A percentile compares a stretch with the other conserved stretches of the same genome.
Conservation (phyloP, 2,113 vertebrate genomes). For the Elgaria multicarinata region DNA sequence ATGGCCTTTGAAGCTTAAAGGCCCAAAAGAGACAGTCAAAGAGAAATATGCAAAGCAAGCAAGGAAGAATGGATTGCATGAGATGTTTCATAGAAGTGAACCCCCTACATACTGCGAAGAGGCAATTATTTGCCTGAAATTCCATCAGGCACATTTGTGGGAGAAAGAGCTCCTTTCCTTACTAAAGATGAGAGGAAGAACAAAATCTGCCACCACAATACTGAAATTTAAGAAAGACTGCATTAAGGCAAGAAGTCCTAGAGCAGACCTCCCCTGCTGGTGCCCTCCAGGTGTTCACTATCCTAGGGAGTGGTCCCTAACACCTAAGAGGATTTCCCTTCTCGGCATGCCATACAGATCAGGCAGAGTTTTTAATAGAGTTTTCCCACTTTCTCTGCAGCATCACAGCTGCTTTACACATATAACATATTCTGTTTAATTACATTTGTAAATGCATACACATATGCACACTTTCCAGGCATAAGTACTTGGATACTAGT, state of each 20-base stretch:
- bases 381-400: not conserved
- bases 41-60: not conserved
- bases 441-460: not conserved
- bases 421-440: too few species aligned
- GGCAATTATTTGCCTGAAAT: not conserved
- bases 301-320: not conserved
- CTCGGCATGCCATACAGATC: not conserved
- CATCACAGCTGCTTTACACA: not conserved
- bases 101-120: not conserved
- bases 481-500: not conserved
- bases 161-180: too few species aligned
- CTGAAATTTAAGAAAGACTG: not conserved
- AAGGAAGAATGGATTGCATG: not conserved
- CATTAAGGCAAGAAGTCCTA: not conserved
- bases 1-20: constrained; percentile 18
- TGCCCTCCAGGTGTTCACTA: not conserved
- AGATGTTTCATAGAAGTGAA: not conserved
- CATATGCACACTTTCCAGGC: not conserved
- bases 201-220: not conserved
- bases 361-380: not conserved
- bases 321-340: not conserved
- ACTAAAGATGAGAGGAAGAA: not conserved
- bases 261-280: not conserved
- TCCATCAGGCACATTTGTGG: not conserved
- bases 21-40: not conserved